Evolutionary conservation across 2,113 vertebrate genomes (phyloP), one percentile per base, ranked within the genome.

Genomic region (Falcunculus frontatus): DNA sequence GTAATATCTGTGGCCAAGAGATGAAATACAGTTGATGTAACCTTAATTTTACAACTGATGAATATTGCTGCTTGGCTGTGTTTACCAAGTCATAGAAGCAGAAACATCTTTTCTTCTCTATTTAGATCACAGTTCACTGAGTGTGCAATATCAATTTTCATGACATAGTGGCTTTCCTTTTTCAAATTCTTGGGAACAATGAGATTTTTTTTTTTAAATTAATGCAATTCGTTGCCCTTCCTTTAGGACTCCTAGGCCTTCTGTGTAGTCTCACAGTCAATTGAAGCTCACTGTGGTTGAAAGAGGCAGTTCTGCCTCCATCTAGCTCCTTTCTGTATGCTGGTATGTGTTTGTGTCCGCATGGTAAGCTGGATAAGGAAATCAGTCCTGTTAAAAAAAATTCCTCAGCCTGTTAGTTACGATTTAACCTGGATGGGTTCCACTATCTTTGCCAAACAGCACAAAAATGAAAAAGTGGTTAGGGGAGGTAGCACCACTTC

Each of bases 281-380:
- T n/a, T 95, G 89, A 95, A 94, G 77, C 90, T 95, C 81, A 64
- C 35, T 89, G 78, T 93, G 89, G 35, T 93, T 91, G 89, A 95
- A 89, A 93, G 89, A 93, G 95, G 93, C 93, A 89, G 53, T 91
- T 95, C 65, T 95, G 87, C 87, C 92, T 97, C 87, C 80, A 39
- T 81, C 87, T 82, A 89, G 49, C 87, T 91, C 46, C 67, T 95
- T 96, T 89, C 70, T 89, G 23, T 93, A 8, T 94, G 88, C 70
- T 95, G 87, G 47, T 82, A 75, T 89, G 84, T 88, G 82, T 87
- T 95, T 82, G 60, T 89, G 78, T 81, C 78, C 65, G 7, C 44
- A 63, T 89, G 81, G 80, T 91, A 87, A 91, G 57, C 65, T 94
- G 77, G 78, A 90, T 85, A 91, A 97, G n/a, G 70, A 87, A 94